These are phyloP conservation scores for Enoplosus armatus DNA, from an alignment of 2,797 vertebrate species.

Conservation along the genomic window DNA sequence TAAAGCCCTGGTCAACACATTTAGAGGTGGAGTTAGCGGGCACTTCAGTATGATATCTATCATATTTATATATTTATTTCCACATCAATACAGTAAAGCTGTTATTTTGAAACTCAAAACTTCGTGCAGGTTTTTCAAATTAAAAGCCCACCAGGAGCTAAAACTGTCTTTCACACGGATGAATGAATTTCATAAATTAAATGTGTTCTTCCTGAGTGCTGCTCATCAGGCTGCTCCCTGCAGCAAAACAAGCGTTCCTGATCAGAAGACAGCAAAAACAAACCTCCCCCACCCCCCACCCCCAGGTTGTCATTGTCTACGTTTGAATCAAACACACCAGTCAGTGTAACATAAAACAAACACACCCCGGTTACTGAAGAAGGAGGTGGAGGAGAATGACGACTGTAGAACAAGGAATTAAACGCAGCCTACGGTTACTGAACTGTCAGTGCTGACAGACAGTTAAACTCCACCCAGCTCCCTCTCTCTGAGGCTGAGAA, in stretches of 20 bases:
- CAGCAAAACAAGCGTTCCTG: conserved; percentile 15
- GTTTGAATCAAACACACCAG: conserved; percentile 19
- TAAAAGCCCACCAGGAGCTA: too few species aligned
- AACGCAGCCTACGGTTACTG: conserved; percentile 17
- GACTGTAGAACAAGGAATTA: background rate
- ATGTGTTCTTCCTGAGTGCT: too few species aligned
- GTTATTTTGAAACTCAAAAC: too few species aligned
- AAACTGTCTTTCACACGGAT: background rate
- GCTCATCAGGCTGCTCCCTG: background rate
- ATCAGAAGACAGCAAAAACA: background rate
- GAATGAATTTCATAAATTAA: too few species aligned
- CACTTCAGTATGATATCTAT: too few species aligned
- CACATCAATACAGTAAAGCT: too few species aligned
- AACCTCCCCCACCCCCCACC: too few species aligned
- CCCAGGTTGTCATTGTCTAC: too few species aligned
- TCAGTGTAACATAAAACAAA: conserved; percentile 22
- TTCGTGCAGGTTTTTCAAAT: too few species aligned
- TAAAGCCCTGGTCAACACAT: too few species aligned
- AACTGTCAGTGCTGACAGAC: conserved; percentile 1
- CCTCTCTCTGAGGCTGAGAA: background rate
- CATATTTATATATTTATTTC: too few species aligned
- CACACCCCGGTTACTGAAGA: background rate
- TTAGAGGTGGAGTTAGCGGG: too few species aligned
- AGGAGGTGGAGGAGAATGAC: background rate
- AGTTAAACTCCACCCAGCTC: conserved; percentile 14